A percentile compares a stretch with the other conserved stretches of the same genome.
These are phyloP conservation scores for Geotrypetes seraphini DNA, from an alignment of 2,797 vertebrate genomes.

Conservation along the genomic window DNA sequence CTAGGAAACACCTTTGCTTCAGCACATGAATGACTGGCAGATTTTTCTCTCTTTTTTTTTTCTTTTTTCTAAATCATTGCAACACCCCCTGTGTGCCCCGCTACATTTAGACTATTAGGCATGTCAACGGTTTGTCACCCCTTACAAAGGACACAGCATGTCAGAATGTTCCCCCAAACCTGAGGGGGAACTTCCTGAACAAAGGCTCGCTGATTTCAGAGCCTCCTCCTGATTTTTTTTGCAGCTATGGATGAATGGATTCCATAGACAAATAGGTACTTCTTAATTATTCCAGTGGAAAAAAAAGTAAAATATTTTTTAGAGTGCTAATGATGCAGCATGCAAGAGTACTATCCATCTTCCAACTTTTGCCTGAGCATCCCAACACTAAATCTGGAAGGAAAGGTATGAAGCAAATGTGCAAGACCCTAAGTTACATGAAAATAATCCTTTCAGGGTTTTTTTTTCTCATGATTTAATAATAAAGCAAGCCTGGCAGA, in stretches of 20 bases:
- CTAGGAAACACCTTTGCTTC: conserved; percentile 71
- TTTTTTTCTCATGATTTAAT: conserved; percentile 48
- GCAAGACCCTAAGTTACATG: conserved; percentile 43
- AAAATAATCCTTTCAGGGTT: conserved; percentile 41
- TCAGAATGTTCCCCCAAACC: conserved; percentile 65
- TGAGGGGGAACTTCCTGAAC: conserved; percentile 67
- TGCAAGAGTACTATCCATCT: conserved; percentile 57
- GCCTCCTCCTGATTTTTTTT: conserved; percentile 64
- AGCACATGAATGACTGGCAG: conserved; percentile 68
- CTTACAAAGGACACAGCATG: conserved; percentile 68
- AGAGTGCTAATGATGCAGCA: conserved; percentile 60
- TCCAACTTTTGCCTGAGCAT: conserved; percentile 64
- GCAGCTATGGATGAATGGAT: conserved; percentile 60
- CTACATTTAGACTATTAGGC: conserved; percentile 70
- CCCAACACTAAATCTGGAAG: conserved; percentile 52
- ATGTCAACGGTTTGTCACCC: conserved; percentile 73
- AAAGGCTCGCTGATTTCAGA: conserved; percentile 68
- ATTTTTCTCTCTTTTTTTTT: no score
- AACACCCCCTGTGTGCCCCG: conserved; percentile 66
- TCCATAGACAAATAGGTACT: conserved; percentile 67
- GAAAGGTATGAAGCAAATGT: conserved; percentile 41
- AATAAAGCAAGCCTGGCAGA: conserved; percentile 31
- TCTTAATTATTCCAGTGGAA: conserved; percentile 69
- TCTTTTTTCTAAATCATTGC: no score
- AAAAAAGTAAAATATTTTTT: conserved; percentile 64